phyloP scores from a whole-genome alignment of 2,888 invertebrate species.

The Dastarcus helophoroides region DNA sequence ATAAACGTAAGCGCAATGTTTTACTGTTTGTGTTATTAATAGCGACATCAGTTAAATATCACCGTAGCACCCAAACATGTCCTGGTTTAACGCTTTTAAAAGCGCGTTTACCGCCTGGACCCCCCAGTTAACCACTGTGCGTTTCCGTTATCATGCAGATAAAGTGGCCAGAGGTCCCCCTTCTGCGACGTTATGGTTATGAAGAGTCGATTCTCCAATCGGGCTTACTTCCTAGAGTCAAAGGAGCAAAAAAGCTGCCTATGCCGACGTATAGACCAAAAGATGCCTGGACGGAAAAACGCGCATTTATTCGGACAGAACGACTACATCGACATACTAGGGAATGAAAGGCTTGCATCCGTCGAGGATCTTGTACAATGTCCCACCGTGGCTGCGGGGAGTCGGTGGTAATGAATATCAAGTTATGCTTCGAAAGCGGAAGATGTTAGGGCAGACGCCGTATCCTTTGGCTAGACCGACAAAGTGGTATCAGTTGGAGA shows the following conservation, averaged over 20 bases:
- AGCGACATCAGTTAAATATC: too few relatives aligned
- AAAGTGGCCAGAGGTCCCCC: constrained; percentile 46
- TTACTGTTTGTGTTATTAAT: too few relatives aligned
- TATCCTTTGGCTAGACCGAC: constrained; percentile 57
- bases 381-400: constrained; percentile 85
- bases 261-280: constrained; percentile 63
- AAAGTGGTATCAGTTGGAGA: constrained; percentile 65
- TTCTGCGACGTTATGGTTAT: constrained; percentile 60
- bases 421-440: constrained; percentile 60
- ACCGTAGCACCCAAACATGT: too few relatives aligned
- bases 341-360: constrained; percentile 73
- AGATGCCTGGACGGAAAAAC: constrained; percentile 63
- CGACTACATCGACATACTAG: constrained; percentile 94
- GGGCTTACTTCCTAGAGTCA: constrained; percentile 59
- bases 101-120: too few relatives aligned
- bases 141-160: constrained; percentile 51
- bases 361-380: constrained; percentile 67
- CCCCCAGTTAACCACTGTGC: constrained; percentile 37
- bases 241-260: constrained; percentile 41
- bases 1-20: too few relatives aligned
- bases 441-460: constrained; percentile 47
- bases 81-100: too few relatives aligned
- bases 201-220: constrained; percentile 51
- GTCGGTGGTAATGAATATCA: constrained; percentile 78
- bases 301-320: constrained; percentile 88